phyloP scores from a whole-genome alignment of 2,888 invertebrate genomes.

The Cryptocephalus primarius region DNA sequence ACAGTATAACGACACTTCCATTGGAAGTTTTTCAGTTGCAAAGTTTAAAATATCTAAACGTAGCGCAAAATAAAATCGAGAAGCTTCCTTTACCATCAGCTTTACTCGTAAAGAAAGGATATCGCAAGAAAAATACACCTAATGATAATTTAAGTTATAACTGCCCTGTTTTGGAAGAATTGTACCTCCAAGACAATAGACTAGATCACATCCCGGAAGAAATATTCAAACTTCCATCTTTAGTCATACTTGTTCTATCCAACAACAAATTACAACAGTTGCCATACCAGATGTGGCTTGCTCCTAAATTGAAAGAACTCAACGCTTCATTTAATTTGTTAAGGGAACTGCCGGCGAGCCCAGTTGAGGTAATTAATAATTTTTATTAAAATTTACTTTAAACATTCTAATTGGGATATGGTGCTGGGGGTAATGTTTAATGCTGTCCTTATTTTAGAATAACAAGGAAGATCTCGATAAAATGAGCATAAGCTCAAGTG shows the following conservation, averaged over 20 bases:
- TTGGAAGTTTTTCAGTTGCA: conserved; percentile 71
- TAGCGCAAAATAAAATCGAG: conserved; percentile 82
- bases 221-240: conserved; percentile 67
- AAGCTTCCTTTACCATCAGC: conserved; percentile 48
- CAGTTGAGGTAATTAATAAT: conserved; percentile 34
- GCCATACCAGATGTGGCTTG: conserved; percentile 76
- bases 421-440: too few species aligned
- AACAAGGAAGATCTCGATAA: conserved; percentile 31
- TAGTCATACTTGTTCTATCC: conserved; percentile 80
- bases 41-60: conserved; percentile 73
- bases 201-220: conserved; percentile 71
- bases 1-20: conserved; percentile 71
- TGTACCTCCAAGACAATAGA: conserved; percentile 86
- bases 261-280: conserved; percentile 82
- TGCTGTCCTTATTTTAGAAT: too few species aligned
- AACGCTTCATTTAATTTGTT: conserved; percentile 84
- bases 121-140: conserved; percentile 24
- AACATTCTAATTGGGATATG: too few species aligned
- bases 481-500: conserved; percentile 35
- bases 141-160: conserved; percentile 41
- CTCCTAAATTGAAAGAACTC: conserved; percentile 76
- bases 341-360: conserved; percentile 57
- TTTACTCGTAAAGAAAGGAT: conserved; percentile 24
- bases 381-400: neutral
- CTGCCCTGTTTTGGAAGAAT: conserved; percentile 76